phyloP scores from a whole-genome alignment of 2,113 vertebrate species.

The Stomatorhinus ivindoensis region DNA sequence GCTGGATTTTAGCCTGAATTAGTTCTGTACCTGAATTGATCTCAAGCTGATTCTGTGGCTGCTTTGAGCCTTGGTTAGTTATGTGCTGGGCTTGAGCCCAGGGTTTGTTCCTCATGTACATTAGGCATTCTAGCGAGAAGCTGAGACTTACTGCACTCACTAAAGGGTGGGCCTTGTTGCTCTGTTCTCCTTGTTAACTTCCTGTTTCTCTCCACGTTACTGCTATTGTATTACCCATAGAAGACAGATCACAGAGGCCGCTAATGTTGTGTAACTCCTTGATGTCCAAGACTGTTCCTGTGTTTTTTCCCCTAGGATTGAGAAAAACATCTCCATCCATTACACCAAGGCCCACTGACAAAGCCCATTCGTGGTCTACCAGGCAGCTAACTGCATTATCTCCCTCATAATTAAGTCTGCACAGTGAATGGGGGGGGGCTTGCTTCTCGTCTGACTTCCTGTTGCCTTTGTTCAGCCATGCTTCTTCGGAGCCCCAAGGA shows the following conservation, averaged over 20 bases:
- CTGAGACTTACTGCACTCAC: background rate
- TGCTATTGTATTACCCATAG: background rate
- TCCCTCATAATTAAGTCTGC: constrained; percentile 2
- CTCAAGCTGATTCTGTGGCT: background rate
- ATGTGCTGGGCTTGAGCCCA: background rate
- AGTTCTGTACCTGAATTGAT: background rate
- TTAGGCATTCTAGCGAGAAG: background rate
- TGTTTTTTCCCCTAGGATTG: background rate
- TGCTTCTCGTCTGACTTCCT: constrained; percentile 2
- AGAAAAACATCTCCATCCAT: constrained; percentile 15
- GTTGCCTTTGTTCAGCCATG: background rate
- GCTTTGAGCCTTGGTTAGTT: background rate
- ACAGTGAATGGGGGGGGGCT: background rate
- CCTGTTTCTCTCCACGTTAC: background rate
- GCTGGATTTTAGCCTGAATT: background rate
- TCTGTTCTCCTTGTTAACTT: background rate
- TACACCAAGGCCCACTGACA: constrained; percentile 11
- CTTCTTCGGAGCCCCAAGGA: background rate
- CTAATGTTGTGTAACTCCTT: background rate
- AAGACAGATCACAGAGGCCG: background rate
- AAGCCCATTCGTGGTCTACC: constrained; percentile 10
- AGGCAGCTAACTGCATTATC: background rate
- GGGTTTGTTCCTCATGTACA: background rate
- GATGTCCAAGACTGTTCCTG: background rate
- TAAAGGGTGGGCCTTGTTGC: background rate